Conservation (phyloP, 2,888 invertebrate genomes). For the Mantis religiosa region DNA sequence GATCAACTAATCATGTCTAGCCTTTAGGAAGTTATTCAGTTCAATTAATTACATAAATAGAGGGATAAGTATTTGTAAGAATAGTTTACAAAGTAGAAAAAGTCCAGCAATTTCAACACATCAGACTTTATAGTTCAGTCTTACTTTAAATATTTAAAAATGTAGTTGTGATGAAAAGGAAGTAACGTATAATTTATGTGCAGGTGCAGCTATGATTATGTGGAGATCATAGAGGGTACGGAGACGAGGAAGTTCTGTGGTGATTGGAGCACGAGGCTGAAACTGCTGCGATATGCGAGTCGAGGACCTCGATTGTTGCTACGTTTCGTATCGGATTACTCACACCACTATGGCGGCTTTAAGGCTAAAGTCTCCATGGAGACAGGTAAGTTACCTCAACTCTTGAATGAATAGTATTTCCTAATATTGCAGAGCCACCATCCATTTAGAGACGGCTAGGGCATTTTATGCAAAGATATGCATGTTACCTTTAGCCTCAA, state of each 20-base stretch:
- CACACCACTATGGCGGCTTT: slow-evolving; percentile 70
- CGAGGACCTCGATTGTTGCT: slow-evolving; percentile 58
- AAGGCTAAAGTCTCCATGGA: slow-evolving; percentile 68
- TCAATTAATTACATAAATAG: too few relatives aligned
- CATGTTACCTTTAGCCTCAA: too few relatives aligned
- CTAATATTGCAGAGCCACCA: too few relatives aligned
- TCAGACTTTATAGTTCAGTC: too few relatives aligned
- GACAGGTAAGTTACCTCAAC: slow-evolving; percentile 56
- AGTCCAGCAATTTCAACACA: too few relatives aligned
- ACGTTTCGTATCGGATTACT: slow-evolving; percentile 72
- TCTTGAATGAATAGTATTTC: too few relatives aligned
- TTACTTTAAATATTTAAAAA: background rate
- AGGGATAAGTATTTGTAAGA: too few relatives aligned
- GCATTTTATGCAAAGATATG: too few relatives aligned
- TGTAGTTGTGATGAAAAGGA: background rate
- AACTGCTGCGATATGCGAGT: slow-evolving; percentile 65
- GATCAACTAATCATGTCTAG: too few relatives aligned
- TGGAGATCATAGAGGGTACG: slow-evolving; percentile 24
- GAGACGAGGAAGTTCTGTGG: slow-evolving; percentile 52
- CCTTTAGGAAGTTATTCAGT: too few relatives aligned
- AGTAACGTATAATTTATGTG: slow-evolving; percentile 28
- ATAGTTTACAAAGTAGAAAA: too few relatives aligned
- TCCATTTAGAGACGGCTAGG: too few relatives aligned
- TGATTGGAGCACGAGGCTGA: slow-evolving; percentile 74
- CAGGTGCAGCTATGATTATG: slow-evolving; percentile 77